Evolutionary conservation across 2,797 vertebrate species (phyloP), one percentile per base, ranked within the genome.

Genomic region (Erethizon dorsatum): DNA sequence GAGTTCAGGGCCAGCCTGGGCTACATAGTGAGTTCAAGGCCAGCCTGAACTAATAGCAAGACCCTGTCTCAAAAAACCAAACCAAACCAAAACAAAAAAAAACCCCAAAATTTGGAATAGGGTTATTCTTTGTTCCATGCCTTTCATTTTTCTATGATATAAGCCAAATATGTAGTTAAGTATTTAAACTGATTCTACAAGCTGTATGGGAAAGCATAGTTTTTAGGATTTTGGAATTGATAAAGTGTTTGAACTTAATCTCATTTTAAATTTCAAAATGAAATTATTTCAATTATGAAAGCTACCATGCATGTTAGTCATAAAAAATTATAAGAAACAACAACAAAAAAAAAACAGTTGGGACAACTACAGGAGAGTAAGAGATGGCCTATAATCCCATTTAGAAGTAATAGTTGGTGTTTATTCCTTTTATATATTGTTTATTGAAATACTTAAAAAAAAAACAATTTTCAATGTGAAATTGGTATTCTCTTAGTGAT

Each of bases 261-360:
- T 83, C 5, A 94, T 79, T 88, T 93, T 94, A 37, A 56, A 63
- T 93, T 94, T 97, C 20, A 88, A 92, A 96, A 73, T 88, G 61
- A 88, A 93, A 65, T 83, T 87, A 75, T 91, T 91, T 94, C 4
- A 52, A 73, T 78, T 85, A 59, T 94, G 61, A 92, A 82, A 84
- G 22, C 71, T 77, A 41, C 1, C 65, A 14, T 80, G 71, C 18
- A 69, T 78, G n/a, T 59, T 88, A 54, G 65, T 14, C 90, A 45
- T 63, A 37, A 79, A 65, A 94, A 41, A 15, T 20, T 69, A 54
- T 50, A 50, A 83, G 41, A 89, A 89, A 56, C 45, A 31, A 41
- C n/a, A 41, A 41, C 2, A 41, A 77, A 80, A 69, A 92, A 50
- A 31, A 31, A 92, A 77, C 28, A 90, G 45, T 82, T 82, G 79